Conservation (phyloP, 2,888 invertebrate species). For the Mythimna loreyi region DNA sequence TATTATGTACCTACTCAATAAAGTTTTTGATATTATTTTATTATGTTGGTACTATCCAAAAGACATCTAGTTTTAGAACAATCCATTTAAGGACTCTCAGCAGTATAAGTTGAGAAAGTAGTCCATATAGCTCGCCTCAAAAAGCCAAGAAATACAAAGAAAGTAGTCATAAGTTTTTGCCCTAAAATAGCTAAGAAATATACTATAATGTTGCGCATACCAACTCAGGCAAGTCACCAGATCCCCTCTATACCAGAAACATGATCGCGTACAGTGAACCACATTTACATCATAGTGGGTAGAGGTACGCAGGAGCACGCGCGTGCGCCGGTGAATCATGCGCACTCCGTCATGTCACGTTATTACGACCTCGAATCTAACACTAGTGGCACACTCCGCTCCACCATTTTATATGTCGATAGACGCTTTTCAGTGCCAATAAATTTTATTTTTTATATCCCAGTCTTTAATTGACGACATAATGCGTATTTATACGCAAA, state of each 20-base stretch:
- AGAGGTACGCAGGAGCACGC: slow-evolving; percentile 73
- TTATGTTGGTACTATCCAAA: neutral
- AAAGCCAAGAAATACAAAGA: neutral
- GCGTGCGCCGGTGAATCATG: slow-evolving; percentile 80
- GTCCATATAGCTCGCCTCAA: neutral
- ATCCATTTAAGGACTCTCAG: neutral
- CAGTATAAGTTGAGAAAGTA: neutral
- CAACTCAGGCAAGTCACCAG: slow-evolving; percentile 35
- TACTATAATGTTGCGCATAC: slow-evolving; percentile 20
- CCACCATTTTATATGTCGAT: slow-evolving; percentile 67
- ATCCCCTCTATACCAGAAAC: slow-evolving; percentile 57
- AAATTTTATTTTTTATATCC: slow-evolving; percentile 39
- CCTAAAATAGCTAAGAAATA: slow-evolving; percentile 3
- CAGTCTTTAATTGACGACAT: slow-evolving; percentile 36
- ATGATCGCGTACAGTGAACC: slow-evolving; percentile 54
- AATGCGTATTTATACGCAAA: slow-evolving; percentile 46
- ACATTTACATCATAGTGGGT: slow-evolving; percentile 48
- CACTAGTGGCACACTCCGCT: slow-evolving; percentile 69
- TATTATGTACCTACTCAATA: no score
- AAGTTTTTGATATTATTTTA: neutral
- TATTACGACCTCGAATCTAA: slow-evolving; percentile 83
- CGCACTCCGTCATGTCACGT: slow-evolving; percentile 83
- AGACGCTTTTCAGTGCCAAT: slow-evolving; percentile 54
- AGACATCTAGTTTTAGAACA: neutral
- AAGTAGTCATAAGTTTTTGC: neutral